phyloP scores from a whole-genome alignment of 2,888 invertebrate genomes.

The Tigriopus californicus region DNA sequence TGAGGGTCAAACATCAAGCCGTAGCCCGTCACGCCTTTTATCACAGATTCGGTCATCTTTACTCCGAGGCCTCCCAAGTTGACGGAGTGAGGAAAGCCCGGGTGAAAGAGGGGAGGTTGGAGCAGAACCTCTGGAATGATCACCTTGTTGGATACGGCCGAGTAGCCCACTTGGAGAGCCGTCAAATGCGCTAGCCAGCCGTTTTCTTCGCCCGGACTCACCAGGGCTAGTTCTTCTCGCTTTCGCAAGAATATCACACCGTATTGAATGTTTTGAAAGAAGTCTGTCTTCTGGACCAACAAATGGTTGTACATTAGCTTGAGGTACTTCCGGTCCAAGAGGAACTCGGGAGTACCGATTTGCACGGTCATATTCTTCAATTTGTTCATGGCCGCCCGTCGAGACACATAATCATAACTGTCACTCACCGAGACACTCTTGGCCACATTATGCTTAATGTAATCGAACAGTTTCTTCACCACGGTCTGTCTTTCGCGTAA shows the following conservation, averaged over 20 bases:
- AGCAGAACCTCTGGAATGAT: conserved; percentile 9
- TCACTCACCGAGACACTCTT: conserved; percentile 16
- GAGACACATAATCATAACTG: conserved; percentile 3
- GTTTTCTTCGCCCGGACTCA: neutral
- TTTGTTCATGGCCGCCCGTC: conserved; percentile 4
- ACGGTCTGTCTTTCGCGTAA: neutral
- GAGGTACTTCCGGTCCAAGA: conserved; percentile 9
- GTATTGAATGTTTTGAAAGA: conserved; percentile 34
- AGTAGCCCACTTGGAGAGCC: neutral
- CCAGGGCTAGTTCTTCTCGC: conserved; percentile 4
- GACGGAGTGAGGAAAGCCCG: conserved; percentile 1
- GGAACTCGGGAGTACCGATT: conserved; percentile 14
- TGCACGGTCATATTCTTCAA: conserved; percentile 14
- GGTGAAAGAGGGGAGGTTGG: conserved; percentile 5
- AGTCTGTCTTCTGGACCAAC: conserved; percentile 32
- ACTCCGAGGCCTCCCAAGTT: conserved; percentile 9
- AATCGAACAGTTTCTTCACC: conserved; percentile 26
- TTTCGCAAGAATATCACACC: conserved; percentile 30
- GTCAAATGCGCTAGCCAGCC: conserved; percentile 4
- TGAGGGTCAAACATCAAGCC: conserved; percentile 4
- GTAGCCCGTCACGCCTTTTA: conserved; percentile 3
- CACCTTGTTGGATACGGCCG: conserved; percentile 9
- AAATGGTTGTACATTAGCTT: conserved; percentile 25
- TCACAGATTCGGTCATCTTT: conserved; percentile 9
- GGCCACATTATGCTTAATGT: conserved; percentile 24